Base-by-base conservation (phyloP, 2,888 invertebrate genomes). In the Drosophila falleni region DNA sequence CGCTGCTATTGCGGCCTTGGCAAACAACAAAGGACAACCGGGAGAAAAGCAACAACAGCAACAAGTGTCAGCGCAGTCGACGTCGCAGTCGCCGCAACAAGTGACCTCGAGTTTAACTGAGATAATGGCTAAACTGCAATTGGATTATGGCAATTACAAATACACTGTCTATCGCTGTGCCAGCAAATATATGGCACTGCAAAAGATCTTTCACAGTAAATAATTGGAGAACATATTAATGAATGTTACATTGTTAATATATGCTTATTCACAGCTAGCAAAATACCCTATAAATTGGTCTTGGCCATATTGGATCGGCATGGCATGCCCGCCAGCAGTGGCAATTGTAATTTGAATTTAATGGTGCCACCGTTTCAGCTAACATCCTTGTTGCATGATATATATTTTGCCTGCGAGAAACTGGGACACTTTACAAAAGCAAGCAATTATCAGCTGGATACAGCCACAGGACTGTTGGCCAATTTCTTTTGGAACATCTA, bases 401-500 rank as follows among this genome's bases (percentile, higher is more conserved):
- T 93, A 3, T 92, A 92, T 47, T 92, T 89, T 72, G 93, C 92
- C 19, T 89, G 91, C 67, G 92, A 93, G 60, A 92, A 91, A 54
- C 69, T 92, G 19, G 92, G 92, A 1, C 90, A 91, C 53, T 92
- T 92, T 35, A 78, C 79, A 2, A 89, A 91, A 47, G 66, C 74
- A 0, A 53, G 68, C 5, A 64, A 74, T 19, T 91, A 87, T 72
- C 74, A 91, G n/a, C 63, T 92, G 54, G 91, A 91, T 39, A 76
- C 75, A 1, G 86, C 91, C 2, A 90, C 91, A 0, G 74, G 84
- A 0, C 78, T 92, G 2, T 64, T 93, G 37, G 75, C 90, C 3
- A 92, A 92, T 70, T 92, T 93, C 68, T 90, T 93, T 65, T 93
- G 92, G 93, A 91, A 92, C 51, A 80, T 92, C 47, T 93, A 91